Base-by-base conservation (phyloP, 1,140 invertebrate genomes). In the Penaeus chinensis region DNA sequence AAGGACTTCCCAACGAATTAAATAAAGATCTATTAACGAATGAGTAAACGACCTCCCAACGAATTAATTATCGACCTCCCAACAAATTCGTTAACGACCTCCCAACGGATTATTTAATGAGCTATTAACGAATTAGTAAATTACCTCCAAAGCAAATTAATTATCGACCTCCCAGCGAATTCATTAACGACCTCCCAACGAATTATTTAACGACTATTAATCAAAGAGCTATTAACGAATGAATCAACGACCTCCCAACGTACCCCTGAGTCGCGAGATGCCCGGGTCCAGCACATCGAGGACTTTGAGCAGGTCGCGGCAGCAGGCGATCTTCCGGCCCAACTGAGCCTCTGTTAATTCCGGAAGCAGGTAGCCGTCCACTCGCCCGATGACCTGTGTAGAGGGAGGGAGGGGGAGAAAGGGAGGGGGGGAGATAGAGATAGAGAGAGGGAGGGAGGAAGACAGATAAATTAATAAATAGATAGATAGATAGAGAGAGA, bases 181-280 rank as follows among this genome's bases (percentile, higher is more conserved):
- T 4, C 4, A 42, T 42, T 8, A 42, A 42, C 7, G 37, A 42
- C 4, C 37, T 42, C 37, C 37, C 37, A 3, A 42, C 4, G 37
- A 42, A 42, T 42, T 8, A 5, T 2, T 42, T 8, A 42, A 42
- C 1, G 4, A 42, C 37, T 5, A 4, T 8, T 8, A 42, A 42
- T 42, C 4, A 42, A 42, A 42, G 4, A 42, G 37, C 37, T 5
- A 0, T 8, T 8, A 42, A 42, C 37, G 37, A 7, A 42, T 42
- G 1, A 42, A 42, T 42, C 37, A 42, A 42, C 2, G 37, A 42
- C 4, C 3, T 16, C 42, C 65, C 24, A 47, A 78, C 77, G 37
- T 76, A 87, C 86, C 86, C 78, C 86, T 87, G 8, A 87, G 86
- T n/a, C 86, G 47, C 11, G 80, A 76, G 24, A 87, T 77, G 20